A percentile compares a stretch with the other conserved stretches of the same genome.
Evolutionary conservation across 2,888 invertebrate genomes (phyloP).

Genomic region (Acronicta leporina): DNA sequence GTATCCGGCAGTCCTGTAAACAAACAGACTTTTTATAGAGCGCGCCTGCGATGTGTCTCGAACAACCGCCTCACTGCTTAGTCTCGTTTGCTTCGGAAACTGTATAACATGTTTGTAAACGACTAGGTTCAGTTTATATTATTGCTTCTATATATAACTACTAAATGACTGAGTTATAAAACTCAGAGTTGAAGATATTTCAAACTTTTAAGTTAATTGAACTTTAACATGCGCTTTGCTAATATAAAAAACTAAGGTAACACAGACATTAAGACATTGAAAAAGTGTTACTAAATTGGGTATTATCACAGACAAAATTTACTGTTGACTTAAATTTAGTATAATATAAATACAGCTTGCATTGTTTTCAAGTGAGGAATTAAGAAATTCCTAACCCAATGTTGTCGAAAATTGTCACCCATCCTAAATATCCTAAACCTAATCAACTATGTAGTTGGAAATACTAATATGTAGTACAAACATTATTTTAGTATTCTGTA

Average conservation of each 20-base stretch:
- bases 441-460: too few relatives aligned
- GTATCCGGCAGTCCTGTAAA: slow-evolving; percentile 82
- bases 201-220: slow-evolving; percentile 21
- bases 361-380: too few relatives aligned
- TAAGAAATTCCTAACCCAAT: too few relatives aligned
- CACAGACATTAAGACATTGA: background rate
- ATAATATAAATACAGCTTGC: background rate
- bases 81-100: slow-evolving; percentile 65
- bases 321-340: background rate
- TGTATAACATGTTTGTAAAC: slow-evolving; percentile 63
- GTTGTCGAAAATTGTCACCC: too few relatives aligned
- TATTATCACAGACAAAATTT: background rate
- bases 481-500: too few relatives aligned
- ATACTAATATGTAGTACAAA: too few relatives aligned
- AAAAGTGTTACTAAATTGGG: background rate
- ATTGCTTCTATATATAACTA: slow-evolving; percentile 43
- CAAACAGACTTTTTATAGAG: slow-evolving; percentile 85
- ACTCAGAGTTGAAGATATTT: slow-evolving; percentile 11
- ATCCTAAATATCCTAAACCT: too few relatives aligned
- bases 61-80: slow-evolving; percentile 65
- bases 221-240: slow-evolving; percentile 6
- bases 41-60: slow-evolving; percentile 78
- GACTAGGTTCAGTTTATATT: slow-evolving; percentile 53
- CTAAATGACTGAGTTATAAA: slow-evolving; percentile 27
- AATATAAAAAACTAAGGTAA: too few relatives aligned